Conservation (phyloP, 2,797 vertebrate genomes). For the Erithacus rubecula region DNA sequence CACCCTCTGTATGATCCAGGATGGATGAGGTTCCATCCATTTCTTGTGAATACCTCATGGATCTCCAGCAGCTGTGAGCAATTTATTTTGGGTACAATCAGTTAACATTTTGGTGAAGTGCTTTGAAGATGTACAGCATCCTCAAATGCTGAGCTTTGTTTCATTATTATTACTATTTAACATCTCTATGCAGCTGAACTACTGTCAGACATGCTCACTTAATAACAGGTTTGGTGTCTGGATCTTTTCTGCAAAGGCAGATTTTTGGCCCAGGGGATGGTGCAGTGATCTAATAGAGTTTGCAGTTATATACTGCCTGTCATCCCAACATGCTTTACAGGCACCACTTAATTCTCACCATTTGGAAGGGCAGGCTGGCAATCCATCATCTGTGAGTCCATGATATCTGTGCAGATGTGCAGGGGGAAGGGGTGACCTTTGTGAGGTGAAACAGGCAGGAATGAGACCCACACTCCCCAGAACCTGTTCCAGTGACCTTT, state of each 20-base stretch:
- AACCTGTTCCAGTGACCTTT: background rate
- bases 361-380: background rate
- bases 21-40: slow-evolving; percentile 10
- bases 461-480: background rate
- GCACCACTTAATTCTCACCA: background rate
- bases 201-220: slow-evolving; percentile 45
- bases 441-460: background rate
- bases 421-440: background rate
- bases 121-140: slow-evolving; percentile 41
- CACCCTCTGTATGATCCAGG: background rate
- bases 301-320: slow-evolving; percentile 3
- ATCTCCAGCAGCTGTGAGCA: slow-evolving; percentile 9
- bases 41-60: background rate
- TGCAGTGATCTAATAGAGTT: background rate
- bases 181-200: slow-evolving; percentile 18
- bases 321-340: background rate
- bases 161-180: slow-evolving; percentile 37
- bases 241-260: slow-evolving; percentile 36
- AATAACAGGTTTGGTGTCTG: background rate
- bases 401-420: accelerated
- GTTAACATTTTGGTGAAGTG: slow-evolving; percentile 13
- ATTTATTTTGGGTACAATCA: slow-evolving; percentile 37
- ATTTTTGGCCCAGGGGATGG: slow-evolving; percentile 2
- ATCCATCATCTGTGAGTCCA: background rate
- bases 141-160: background rate